phyloP scores from a whole-genome alignment of 2,113 vertebrate genomes.

The Hippocampus zosterae region DNA sequence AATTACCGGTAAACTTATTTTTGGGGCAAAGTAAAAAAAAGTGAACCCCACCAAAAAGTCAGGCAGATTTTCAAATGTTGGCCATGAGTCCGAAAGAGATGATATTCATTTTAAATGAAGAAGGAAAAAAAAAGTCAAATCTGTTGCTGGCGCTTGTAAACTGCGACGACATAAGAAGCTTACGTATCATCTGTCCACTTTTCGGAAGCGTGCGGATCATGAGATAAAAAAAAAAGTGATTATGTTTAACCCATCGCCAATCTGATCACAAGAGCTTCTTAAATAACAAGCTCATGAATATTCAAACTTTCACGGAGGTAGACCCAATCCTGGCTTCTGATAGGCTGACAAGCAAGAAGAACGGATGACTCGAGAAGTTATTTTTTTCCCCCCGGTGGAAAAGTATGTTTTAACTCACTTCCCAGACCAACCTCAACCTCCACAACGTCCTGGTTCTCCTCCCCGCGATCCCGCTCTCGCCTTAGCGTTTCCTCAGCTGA shows the following conservation, averaged over 20 bases:
- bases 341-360: not conserved
- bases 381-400: too few species aligned
- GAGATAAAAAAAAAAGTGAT: constrained; percentile 25
- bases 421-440: too few species aligned
- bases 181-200: constrained; percentile 49
- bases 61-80: too few species aligned
- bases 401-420: too few species aligned
- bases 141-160: constrained; percentile 14
- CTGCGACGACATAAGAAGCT: constrained; percentile 46
- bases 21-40: too few species aligned
- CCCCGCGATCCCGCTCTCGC: too few species aligned
- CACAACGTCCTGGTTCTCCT: too few species aligned
- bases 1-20: too few species aligned
- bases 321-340: not conserved
- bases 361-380: not conserved
- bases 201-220: constrained; percentile 55
- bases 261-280: not conserved
- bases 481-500: too few species aligned
- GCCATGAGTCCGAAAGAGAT: too few species aligned
- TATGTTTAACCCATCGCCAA: not conserved
- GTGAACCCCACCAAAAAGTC: too few species aligned
- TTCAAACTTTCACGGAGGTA: not conserved
- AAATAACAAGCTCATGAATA: not conserved
- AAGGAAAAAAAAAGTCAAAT: not conserved
- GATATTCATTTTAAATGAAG: too few species aligned